Base-by-base conservation (phyloP, 1,140 invertebrate species). In the Meloidogyne chitwoodi region DNA sequence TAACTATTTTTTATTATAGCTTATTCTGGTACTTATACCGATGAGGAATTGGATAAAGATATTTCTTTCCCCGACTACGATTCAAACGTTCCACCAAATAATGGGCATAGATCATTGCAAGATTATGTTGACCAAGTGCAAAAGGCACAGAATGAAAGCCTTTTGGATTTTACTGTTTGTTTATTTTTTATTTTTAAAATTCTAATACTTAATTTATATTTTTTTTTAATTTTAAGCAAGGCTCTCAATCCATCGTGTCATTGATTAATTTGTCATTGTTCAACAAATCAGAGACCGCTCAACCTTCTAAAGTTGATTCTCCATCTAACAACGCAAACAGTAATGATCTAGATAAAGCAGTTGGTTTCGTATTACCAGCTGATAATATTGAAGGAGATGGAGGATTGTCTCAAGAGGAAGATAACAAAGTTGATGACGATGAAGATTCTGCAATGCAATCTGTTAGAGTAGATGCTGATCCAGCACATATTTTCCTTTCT, bases 41-140 rank as follows among this genome's bases (percentile, higher is more conserved):
- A 77, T n/a, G 80, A 84, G 6, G 70, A 77, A 24, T 56, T 68
- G 63, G 73, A 63, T 31, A 79, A 72, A n/a, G 48, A 80, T 29
- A n/a, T 48, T 48, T 27, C 10, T 8, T 77, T 70, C 12, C n/a
- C 72, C 66, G 74, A 65, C 5, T 19, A 78, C 31, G 41, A 62
- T 27, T 19, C n/a, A 29, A 34, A 31, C 38, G 14, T 34, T 29
- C 41, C 69, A 8, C 22, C 29, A 29, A 67, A 75, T 6, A 81
- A 75, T 61, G 68, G 78, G 11, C 84, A 85, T 68, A 84, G 81
- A 27, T 85, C 84, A 16, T 67, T 85, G 48, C 76, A 76, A 27
- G 85, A 85, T 65, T 85, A 85, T 78, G 81, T 85, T 3, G 81
- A 86, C 31, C 77, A 87, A 44, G 78, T 85, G 22, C 75, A 84